Conservation (phyloP, 2,113 vertebrate genomes). For the Mesitornis unicolor region DNA sequence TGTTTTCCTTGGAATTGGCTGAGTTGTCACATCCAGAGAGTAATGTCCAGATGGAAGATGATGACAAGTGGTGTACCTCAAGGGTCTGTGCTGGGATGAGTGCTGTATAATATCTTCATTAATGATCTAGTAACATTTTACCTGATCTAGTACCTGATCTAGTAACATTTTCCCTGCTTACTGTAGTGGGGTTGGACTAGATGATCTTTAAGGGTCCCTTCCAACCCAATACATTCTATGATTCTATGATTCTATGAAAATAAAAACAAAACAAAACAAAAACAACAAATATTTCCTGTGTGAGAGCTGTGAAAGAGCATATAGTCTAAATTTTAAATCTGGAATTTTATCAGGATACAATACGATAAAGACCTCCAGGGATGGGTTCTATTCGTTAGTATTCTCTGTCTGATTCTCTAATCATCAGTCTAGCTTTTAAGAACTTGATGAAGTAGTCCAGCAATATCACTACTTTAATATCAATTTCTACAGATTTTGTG, state of each 20-base stretch:
- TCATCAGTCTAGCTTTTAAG: neutral
- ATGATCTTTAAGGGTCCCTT: neutral
- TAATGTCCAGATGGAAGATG: too few relatives aligned
- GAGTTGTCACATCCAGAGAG: too few relatives aligned
- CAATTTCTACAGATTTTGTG: neutral
- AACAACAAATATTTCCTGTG: too few relatives aligned
- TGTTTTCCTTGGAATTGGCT: neutral
- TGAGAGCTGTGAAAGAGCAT: too few relatives aligned
- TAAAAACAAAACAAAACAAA: too few relatives aligned
- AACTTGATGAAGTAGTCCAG: neutral
- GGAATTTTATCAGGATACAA: too few relatives aligned
- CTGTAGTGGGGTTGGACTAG: neutral
- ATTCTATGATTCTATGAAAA: too few relatives aligned
- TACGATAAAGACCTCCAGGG: too few relatives aligned
- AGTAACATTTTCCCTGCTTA: too few relatives aligned
- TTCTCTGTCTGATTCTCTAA: neutral
- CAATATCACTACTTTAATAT: neutral
- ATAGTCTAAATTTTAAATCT: too few relatives aligned
- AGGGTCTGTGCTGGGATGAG: neutral
- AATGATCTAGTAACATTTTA: too few relatives aligned
- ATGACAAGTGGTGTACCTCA: neutral
- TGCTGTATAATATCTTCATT: neutral
- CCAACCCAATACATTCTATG: neutral
- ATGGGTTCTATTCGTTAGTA: neutral
- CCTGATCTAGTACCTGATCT: too few relatives aligned